Conservation (phyloP, 2,888 invertebrate species). For the Diplazon laetatorius region DNA sequence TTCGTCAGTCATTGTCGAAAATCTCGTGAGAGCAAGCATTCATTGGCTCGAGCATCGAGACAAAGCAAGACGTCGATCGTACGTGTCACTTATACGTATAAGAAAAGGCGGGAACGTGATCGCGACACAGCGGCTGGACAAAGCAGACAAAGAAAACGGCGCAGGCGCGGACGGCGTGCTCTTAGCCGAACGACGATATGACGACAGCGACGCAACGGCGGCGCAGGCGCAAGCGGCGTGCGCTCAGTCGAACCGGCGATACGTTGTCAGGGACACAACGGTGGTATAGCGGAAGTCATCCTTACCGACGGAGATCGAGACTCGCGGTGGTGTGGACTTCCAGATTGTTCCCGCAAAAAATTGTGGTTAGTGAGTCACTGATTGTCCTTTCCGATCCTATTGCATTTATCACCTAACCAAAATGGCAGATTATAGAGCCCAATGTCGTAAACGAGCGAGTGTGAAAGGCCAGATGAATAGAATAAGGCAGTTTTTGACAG, state of each 20-base stretch:
- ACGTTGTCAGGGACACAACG: background rate
- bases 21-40: background rate
- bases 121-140: slow-evolving; percentile 4
- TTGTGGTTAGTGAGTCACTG: slow-evolving; percentile 36
- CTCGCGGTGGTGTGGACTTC: slow-evolving; percentile 34
- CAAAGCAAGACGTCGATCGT: background rate
- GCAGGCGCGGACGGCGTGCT: background rate
- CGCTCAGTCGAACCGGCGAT: background rate
- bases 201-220: background rate
- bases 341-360: slow-evolving; percentile 15
- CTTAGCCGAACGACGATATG: background rate
- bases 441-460: slow-evolving; percentile 14
- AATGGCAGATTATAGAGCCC: background rate
- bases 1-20: background rate
- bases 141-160: background rate
- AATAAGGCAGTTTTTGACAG: slow-evolving; percentile 10
- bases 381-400: slow-evolving; percentile 18
- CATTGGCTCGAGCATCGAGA: background rate
- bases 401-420: background rate
- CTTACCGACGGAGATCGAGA: slow-evolving; percentile 28
- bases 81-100: background rate
- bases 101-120: slow-evolving; percentile 13
- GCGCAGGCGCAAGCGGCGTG: background rate
- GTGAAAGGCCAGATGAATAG: slow-evolving; percentile 29
- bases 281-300: background rate